These are phyloP conservation scores for Oryzias curvinotus DNA, from an alignment of 2,113 vertebrate species.

Conservation along the genomic window DNA sequence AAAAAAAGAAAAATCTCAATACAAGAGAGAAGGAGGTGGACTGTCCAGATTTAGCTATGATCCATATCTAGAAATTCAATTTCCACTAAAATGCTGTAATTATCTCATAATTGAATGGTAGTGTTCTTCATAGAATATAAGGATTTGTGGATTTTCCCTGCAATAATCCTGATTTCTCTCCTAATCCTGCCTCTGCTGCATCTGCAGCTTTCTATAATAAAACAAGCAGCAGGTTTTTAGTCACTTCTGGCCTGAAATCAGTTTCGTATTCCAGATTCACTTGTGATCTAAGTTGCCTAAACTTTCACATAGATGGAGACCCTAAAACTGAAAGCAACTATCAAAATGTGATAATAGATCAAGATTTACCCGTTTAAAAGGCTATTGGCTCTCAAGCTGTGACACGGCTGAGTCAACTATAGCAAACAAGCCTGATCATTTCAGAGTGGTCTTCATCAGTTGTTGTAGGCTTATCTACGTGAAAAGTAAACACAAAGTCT, in stretches of 20 bases:
- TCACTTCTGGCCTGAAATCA: too few relatives aligned
- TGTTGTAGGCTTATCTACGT: too few relatives aligned
- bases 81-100: constrained; percentile 55
- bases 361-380: too few relatives aligned
- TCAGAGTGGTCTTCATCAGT: too few relatives aligned
- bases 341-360: too few relatives aligned
- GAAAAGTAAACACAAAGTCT: neutral
- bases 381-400: too few relatives aligned
- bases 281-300: too few relatives aligned
- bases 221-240: neutral
- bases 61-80: constrained; percentile 52
- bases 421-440: too few relatives aligned
- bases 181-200: constrained; percentile 29
- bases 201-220: neutral
- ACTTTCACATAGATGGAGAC: too few relatives aligned
- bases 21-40: constrained; percentile 2
- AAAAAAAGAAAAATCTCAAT: constrained; percentile 35
- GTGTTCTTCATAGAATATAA: constrained; percentile 33
- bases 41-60: constrained; percentile 32
- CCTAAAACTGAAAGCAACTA: too few relatives aligned
- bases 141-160: constrained; percentile 2
- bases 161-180: constrained; percentile 42
- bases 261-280: too few relatives aligned
- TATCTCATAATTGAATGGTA: constrained; percentile 61
- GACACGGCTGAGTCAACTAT: too few relatives aligned